Conservation (phyloP, 2,113 vertebrate species). For the cattle (Bos taurus) region ARS-UCD2.0 NC_037348.1:39338001-39338500, state of each 20-base stretch:
- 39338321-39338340: constrained; percentile 44
- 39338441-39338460: constrained; percentile 70
- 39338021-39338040: background rate
- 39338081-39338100: constrained; percentile 13
- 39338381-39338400: constrained; percentile 47
- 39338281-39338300: constrained; percentile 36
- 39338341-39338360: constrained; percentile 12
- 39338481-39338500: constrained; percentile 72
- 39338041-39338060: background rate
- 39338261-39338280: constrained; percentile 50
- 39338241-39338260: constrained; percentile 39
- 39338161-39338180: background rate
- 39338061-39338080: background rate
- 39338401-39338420: constrained; percentile 43
- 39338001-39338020: background rate
- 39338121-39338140: constrained; percentile 28
- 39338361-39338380: constrained; percentile 1
- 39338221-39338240: constrained; percentile 58
- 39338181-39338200: constrained; percentile 35
- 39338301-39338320: constrained; percentile 44
- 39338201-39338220: constrained; percentile 38
- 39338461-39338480: constrained; percentile 65
- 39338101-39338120: background rate
- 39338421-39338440: constrained; percentile 67
- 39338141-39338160: background rate